Conservation (phyloP, 2,797 vertebrate genomes). For the Neoniphon sammara region DNA sequence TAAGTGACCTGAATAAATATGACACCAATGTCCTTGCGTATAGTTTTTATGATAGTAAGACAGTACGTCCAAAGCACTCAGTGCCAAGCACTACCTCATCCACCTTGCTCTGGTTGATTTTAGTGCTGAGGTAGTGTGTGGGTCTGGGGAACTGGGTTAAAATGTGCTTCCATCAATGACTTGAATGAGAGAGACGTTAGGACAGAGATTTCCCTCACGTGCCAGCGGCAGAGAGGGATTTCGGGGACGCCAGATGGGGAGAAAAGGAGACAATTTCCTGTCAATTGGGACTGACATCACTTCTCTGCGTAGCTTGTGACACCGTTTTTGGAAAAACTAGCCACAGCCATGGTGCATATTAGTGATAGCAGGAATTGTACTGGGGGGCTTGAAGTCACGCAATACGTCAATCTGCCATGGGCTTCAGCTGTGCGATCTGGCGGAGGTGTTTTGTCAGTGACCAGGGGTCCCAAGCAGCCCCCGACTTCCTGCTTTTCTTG, state of each 20-base stretch:
- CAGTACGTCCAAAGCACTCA: conserved; percentile 37
- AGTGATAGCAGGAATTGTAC: conserved; percentile 45
- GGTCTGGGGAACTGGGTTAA: conserved; percentile 59
- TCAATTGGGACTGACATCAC: conserved; percentile 49
- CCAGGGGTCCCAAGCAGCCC: conserved; percentile 62
- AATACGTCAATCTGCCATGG: conserved; percentile 62
- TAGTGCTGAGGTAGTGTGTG: conserved; percentile 7
- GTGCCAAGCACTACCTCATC: conserved; percentile 49
- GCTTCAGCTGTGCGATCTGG: conserved; percentile 74
- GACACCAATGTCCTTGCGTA: conserved; percentile 30
- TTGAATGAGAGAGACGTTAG: conserved; percentile 40
- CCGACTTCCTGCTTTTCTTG: conserved; percentile 71
- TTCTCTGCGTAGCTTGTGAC: conserved; percentile 34
- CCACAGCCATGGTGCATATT: conserved; percentile 37
- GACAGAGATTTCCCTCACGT: conserved; percentile 26
- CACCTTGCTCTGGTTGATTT: conserved; percentile 13
- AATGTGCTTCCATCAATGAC: conserved; percentile 51
- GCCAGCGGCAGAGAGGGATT: conserved; percentile 27
- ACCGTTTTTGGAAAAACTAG: conserved; percentile 36
- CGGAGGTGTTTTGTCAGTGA: conserved; percentile 64
- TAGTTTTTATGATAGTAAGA: conserved; percentile 37
- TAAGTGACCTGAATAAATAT: conserved; percentile 46
- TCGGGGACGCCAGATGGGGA: conserved; percentile 30
- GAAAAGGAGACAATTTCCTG: conserved; percentile 63
- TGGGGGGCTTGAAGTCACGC: conserved; percentile 55